Base-by-base conservation (phyloP, 1,140 invertebrate genomes). In the Sinella curviseta region DNA sequence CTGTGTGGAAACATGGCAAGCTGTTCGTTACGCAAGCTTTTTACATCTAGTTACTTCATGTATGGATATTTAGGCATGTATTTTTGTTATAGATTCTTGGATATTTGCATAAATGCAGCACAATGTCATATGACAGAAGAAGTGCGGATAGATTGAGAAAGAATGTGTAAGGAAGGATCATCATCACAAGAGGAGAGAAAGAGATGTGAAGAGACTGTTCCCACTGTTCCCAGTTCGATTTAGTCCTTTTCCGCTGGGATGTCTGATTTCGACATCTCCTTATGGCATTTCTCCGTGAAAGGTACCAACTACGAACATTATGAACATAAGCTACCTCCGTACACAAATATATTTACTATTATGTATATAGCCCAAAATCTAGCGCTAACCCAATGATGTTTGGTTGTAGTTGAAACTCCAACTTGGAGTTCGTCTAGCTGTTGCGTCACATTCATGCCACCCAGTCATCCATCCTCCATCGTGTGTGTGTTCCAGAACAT, bases 241-340 rank as follows among this genome's bases (percentile, higher is more conserved):
- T 33, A 30, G 55, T 60, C 2, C 65, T 70, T 70, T 70, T 33
- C 65, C 30, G 26, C n/a, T 33, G 65, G 65, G 65, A 70, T 31
- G 65, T 70, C 65, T 70, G 65, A 70, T 70, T 70, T 70, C 65
- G 65, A 70, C 65, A 70, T 70, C 65, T 70, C n/a, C 1, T 70
- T 70, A n/a, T n/a, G 8, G 57, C 57, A 65, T 14, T 65, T 65
- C 57, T 65, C 57, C 26, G 8, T 48, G 39, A 20, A 48, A 48
- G 39, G 39, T 48, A 65, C 57, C 14, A 65, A 17, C 20, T 48
- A 12, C 39, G 20, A 8, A 8, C 39, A 20, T 12, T 48, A 48
- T 20, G 39, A 12, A 48, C 39, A 48, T 20, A 48, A n/a, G n/a
- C n/a, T n/a, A n/a, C n/a, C n/a, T n/a, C n/a, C n/a, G n/a, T n/a